Evolutionary conservation across 2,113 vertebrate genomes (phyloP).

Genomic region (Cryptomyrus ogoouensis): DNA sequence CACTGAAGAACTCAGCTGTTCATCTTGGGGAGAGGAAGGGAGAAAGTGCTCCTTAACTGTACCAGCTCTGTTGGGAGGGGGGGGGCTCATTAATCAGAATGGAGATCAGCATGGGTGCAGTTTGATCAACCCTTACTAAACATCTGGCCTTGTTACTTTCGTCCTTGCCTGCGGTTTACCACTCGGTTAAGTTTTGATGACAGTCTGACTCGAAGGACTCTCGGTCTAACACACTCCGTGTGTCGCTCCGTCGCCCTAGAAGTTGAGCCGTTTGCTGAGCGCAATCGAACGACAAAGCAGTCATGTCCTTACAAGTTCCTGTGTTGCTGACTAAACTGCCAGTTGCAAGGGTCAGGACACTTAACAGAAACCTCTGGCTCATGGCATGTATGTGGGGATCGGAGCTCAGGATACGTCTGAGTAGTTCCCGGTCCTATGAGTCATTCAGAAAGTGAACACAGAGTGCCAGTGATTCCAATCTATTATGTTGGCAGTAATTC

Average conservation of each 20-base stretch:
- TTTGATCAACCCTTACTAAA: neutral
- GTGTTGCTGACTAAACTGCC: neutral
- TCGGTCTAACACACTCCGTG: neutral
- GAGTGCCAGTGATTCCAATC: neutral
- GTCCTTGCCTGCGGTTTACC: neutral
- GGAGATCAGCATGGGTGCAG: neutral
- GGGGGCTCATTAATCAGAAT: neutral
- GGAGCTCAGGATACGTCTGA: neutral
- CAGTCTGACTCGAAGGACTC: neutral
- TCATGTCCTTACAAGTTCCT: neutral
- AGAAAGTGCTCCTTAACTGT: neutral
- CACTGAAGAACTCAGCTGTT: neutral
- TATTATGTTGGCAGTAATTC: neutral
- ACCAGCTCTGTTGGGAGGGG: neutral
- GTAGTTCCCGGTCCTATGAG: neutral
- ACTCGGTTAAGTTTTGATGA: neutral
- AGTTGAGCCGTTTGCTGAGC: neutral
- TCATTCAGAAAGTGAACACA: neutral
- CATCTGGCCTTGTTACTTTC: neutral
- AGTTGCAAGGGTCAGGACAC: neutral
- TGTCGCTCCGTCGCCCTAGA: neutral
- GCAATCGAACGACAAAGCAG: neutral
- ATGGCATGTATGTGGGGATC: neutral
- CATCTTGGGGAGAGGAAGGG: neutral
- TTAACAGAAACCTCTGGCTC: neutral